These are phyloP conservation scores for Harlomillsia oculata DNA, from an alignment of 1,140 invertebrate genomes.

Conservation along the genomic window DNA sequence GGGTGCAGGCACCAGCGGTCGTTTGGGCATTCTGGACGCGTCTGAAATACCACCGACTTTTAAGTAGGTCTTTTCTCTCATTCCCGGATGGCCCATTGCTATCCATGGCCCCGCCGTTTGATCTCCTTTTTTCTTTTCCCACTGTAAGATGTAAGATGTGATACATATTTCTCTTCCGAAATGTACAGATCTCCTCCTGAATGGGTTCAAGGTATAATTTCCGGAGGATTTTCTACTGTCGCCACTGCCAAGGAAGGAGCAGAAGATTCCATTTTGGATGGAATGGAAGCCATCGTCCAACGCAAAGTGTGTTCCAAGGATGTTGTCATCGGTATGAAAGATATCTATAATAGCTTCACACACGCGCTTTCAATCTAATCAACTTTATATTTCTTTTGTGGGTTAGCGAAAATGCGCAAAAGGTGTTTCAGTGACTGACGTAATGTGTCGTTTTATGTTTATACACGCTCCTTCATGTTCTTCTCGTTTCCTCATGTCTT, in stretches of 20 bases:
- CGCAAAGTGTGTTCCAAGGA: conserved; percentile 16
- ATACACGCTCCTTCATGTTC: no score
- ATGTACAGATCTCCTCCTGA: conserved; percentile 14
- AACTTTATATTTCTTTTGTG: no score
- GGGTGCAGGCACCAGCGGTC: conserved; percentile 32
- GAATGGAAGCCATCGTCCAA: conserved; percentile 15
- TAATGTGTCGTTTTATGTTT: no score
- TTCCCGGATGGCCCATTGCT: neutral
- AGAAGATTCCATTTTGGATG: conserved; percentile 25
- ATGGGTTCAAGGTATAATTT: conserved; percentile 31
- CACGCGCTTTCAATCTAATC: no score
- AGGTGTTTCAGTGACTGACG: no score
- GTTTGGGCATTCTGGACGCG: conserved; percentile 32
- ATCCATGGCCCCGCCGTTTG: neutral
- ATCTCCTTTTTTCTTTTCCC: neutral
- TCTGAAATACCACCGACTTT: conserved; percentile 36
- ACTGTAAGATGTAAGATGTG: no score
- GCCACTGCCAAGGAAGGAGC: conserved; percentile 24
- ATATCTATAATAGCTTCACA: no score
- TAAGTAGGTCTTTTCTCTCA: no score
- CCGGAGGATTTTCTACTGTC: conserved; percentile 24
- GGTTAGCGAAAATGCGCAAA: no score
- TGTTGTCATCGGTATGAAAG: conserved; percentile 28
- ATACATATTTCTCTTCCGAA: no score
- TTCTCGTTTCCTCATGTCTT: no score